These are phyloP conservation scores for Brachyistius frenatus DNA, from an alignment of 2,113 vertebrate species.

Conservation along the genomic window DNA sequence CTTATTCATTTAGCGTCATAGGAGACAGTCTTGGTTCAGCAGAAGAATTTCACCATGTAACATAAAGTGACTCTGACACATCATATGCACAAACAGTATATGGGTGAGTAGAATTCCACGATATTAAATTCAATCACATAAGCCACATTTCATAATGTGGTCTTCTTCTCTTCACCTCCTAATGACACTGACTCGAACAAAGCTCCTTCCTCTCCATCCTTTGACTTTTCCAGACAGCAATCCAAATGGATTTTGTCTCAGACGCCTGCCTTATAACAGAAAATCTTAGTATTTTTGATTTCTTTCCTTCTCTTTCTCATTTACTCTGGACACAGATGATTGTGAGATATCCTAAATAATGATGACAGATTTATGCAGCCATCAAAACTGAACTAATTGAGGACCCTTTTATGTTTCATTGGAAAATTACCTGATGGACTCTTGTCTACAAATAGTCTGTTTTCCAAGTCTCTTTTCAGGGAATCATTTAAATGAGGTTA, in stretches of 20 bases:
- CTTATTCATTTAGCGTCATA: too few species aligned
- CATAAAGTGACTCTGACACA: too few species aligned
- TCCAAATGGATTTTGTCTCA: constrained; percentile 3
- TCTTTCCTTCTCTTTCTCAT: background rate
- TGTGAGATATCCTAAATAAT: constrained; percentile 7
- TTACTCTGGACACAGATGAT: constrained; percentile 13
- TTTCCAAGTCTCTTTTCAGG: background rate
- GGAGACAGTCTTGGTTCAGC: background rate
- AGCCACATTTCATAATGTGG: background rate
- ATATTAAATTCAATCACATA: background rate
- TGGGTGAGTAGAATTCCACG: background rate
- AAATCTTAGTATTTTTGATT: constrained; percentile 1
- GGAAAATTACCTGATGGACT: background rate
- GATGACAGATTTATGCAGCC: constrained; percentile 5
- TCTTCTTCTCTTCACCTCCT: background rate
- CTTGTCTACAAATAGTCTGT: constrained; percentile 1
- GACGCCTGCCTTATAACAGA: background rate
- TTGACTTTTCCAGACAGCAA: constrained; percentile 19
- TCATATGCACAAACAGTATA: background rate
- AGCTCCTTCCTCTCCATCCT: background rate
- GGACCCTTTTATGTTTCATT: constrained; percentile 11
- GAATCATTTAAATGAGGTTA: background rate
- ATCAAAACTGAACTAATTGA: background rate
- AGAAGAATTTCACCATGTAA: background rate
- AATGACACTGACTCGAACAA: constrained; percentile 22